phyloP scores from a whole-genome alignment of 2,113 vertebrate species.

The Oncorhynchus clarkii region DNA sequence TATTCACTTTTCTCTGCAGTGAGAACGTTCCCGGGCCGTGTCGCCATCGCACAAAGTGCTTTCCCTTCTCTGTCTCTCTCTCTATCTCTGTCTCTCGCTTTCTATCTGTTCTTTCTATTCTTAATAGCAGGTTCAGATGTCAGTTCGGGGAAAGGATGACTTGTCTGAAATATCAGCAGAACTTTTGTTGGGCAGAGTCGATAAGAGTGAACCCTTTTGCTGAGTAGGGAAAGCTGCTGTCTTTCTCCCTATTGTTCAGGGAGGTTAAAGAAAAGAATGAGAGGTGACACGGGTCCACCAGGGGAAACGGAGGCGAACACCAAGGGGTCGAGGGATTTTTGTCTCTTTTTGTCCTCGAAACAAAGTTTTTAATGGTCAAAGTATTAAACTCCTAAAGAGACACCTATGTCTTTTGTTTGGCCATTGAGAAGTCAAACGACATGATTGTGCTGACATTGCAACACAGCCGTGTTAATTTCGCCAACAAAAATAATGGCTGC shows the following conservation, averaged over 20 bases:
- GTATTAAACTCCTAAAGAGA: too few species aligned
- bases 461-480: too few species aligned
- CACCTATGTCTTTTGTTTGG: too few species aligned
- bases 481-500: too few species aligned
- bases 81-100: too few species aligned
- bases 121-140: constrained; percentile 16
- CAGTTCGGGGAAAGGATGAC: neutral
- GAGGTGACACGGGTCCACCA: constrained; percentile 8
- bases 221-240: constrained; percentile 18
- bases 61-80: neutral
- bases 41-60: neutral
- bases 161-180: constrained; percentile 16
- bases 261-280: constrained; percentile 17
- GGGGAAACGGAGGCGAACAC: constrained; percentile 17
- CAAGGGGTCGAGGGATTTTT: constrained; percentile 21
- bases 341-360: neutral
- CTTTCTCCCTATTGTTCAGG: constrained; percentile 16
- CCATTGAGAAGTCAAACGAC: too few species aligned
- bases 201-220: constrained; percentile 22
- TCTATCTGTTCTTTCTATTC: neutral
- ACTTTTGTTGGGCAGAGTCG: constrained; percentile 19
- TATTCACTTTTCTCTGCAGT: too few species aligned
- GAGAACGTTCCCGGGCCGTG: too few species aligned
- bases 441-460: too few species aligned
- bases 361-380: too few species aligned